Percentiles rank a stretch among this genome's conserved stretches.
phyloP scores from a whole-genome alignment of 37 sponge, comb jelly and placozoan genomes.

The Spongilla lacustris region DNA sequence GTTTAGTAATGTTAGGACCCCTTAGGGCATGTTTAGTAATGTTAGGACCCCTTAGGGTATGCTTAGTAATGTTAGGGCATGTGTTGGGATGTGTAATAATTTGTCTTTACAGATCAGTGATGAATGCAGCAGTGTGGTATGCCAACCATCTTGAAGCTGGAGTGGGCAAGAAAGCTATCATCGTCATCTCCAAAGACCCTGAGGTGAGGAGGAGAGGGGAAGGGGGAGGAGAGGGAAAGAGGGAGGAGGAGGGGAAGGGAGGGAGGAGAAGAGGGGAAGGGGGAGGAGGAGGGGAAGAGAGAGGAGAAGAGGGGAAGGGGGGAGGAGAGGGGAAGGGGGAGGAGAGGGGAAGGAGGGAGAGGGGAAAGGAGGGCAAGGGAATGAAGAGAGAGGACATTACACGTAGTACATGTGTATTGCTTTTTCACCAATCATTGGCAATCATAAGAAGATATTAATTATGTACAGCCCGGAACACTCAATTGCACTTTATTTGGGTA shows the following conservation, averaged over 20 bases:
- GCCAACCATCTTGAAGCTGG: constrained; percentile 40
- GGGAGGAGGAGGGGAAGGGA: not conserved
- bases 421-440: too few relatives aligned
- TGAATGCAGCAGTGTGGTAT: constrained; percentile 54
- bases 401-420: too few relatives aligned
- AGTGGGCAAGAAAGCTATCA: not conserved
- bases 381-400: too few relatives aligned
- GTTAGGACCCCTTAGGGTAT: not conserved
- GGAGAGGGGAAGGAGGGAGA: not conserved
- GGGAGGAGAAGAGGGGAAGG: not conserved
- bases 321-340: too few relatives aligned
- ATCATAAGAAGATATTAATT: too few relatives aligned
- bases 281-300: not conserved
- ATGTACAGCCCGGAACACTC: too few relatives aligned
- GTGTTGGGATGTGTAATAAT: constrained; percentile 3
- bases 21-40: not conserved
- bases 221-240: not conserved
- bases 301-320: not conserved
- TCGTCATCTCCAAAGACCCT: constrained; percentile 21
- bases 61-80: not conserved
- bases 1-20: too few relatives aligned
- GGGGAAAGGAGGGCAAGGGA: not conserved
- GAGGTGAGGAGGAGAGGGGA: constrained; percentile 9
- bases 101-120: constrained; percentile 22
- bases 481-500: too few relatives aligned